Base-by-base conservation (phyloP, 2,113 vertebrate genomes). In the Nannospalax galili region DNA sequence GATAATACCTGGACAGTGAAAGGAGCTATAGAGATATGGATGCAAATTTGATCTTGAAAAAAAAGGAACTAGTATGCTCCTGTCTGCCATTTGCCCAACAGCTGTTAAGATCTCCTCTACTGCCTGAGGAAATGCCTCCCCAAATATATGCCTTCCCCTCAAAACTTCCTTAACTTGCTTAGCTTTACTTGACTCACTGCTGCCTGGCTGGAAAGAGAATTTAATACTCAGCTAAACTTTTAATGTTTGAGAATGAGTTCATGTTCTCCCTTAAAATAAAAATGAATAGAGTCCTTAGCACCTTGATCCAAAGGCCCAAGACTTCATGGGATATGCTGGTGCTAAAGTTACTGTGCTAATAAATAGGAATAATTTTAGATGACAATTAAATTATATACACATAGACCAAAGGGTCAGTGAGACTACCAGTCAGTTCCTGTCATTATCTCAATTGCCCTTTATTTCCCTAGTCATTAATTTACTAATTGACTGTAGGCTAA, bases 321-420 rank as follows among this genome's bases (percentile, higher is more conserved):
- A 52, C 22, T 78, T 92, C 56, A 60, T 95, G 15, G 69, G 70
- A 52, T 85, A 72, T 60, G 11, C 48, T 78, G 10, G 19, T 2
- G 19, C 78, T 19, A 69, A 9, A 37, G n/a, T 60, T 82, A 90
- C 58, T 90, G 48, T 58, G 62, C 77, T 19, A 69, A 62, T 58
- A 22, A 89, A 86, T 35, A 90, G 35, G n/a, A 92, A n/a, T 90
- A 84, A 88, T 82, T 85, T 85, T 30, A 95, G 19, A 35, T 75
- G 74, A 74, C 32, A 64, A 42, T 86, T 56, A 48, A 93, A 79
- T 88, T 81, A 93, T 14, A 19, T 14, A 52, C 40, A 84, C 4
- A 7, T 32, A 93, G 62, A 75, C 32, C 48, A 92, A 87, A 35
- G 4, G 17, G 35, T 80, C 12, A 84, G 9, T 56, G 22, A 94